Base-by-base conservation (phyloP, 2,888 invertebrate species). In the Stenoptilia bipunctidactyla region DNA sequence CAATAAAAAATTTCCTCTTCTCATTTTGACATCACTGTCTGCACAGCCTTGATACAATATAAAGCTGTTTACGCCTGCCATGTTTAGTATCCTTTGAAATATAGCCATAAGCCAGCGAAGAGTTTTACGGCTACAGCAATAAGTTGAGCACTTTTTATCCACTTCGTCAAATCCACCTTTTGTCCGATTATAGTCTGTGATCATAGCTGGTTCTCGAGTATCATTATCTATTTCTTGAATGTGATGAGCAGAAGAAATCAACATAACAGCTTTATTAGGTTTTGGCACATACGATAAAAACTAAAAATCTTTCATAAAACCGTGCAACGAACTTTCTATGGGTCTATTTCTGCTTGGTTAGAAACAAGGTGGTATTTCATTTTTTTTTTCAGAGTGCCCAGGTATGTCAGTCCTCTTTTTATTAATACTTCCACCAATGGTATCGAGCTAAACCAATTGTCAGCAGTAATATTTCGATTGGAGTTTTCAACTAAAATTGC, bases 361-460 rank as follows among this genome's bases (percentile, higher is more conserved):
- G 34, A 48, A 49, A 15, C 40, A 39, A 5, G 44, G 43, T 14
- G 47, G 47, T 36, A 50, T 46, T 15, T 49, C 45, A 9, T 20
- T 30, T 37, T 49, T 52, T 40, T 49, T 50, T 30, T 30, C 10
- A n/a, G n/a, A 12, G 9, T n/a, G 2, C 51, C 51, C n/a, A 51
- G n/a, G 25, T 46, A 48, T 14, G 50, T 53, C 13, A 48, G 39
- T 13, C 42, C 40, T 37, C 42, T 46, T 44, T 46, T 36, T 20
- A 38, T 34, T 41, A 53, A 45, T 37, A 34, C 38, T 39, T 51
- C 40, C 1, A 48, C 15, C 5, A 52, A 45, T 42, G 42, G 40
- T 38, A 50, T 50, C 0, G 53, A 53, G 30, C 43, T 51, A 40
- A 53, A 54, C 53, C 53, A 52, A 42, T 53, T 53, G 38, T 46